phyloP scores from a whole-genome alignment of 2,113 vertebrate species.

The Diglossa brunneiventris region DNA sequence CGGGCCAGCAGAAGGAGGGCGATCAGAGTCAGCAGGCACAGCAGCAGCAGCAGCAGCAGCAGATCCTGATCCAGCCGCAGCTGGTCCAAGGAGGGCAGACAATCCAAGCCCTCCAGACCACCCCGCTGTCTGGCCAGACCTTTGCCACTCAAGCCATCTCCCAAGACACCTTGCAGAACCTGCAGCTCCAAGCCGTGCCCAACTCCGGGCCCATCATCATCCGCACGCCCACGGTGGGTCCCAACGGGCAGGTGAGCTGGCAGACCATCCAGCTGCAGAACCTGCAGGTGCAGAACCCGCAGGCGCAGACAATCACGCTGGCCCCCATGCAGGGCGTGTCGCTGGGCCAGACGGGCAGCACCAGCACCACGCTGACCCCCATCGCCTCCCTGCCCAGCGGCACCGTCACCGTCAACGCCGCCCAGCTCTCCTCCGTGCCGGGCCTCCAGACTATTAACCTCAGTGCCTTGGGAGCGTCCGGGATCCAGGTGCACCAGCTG shows the following conservation, averaged over 20 bases:
- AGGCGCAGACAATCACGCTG: slow-evolving; percentile 91
- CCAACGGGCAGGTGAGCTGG: slow-evolving; percentile 96
- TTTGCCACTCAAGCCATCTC: slow-evolving; percentile 89
- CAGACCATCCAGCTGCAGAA: slow-evolving; percentile 96
- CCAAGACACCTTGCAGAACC: slow-evolving; percentile 92
- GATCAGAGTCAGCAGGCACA: slow-evolving; percentile 70
- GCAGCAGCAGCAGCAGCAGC: slow-evolving; percentile 74
- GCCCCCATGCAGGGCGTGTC: slow-evolving; percentile 88
- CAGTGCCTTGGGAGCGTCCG: slow-evolving; percentile 86
- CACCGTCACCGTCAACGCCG: slow-evolving; percentile 83
- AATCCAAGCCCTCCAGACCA: slow-evolving; percentile 85
- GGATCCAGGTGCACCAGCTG: slow-evolving; percentile 94
- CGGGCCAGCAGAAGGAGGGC: slow-evolving; percentile 76
- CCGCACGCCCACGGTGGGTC: slow-evolving; percentile 87
- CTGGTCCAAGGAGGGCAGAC: slow-evolving; percentile 85
- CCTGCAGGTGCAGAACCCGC: slow-evolving; percentile 83
- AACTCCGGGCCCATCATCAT: slow-evolving; percentile 91
- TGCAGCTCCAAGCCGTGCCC: slow-evolving; percentile 90
- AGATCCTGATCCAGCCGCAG: slow-evolving; percentile 83
- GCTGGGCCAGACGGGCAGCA: slow-evolving; percentile 80
- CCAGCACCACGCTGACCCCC: slow-evolving; percentile 76
- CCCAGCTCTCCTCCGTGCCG: slow-evolving; percentile 88
- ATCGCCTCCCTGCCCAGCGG: slow-evolving; percentile 80
- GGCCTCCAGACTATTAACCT: slow-evolving; percentile 97
- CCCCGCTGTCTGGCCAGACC: slow-evolving; percentile 82